These are phyloP conservation scores for Gouania willdenowi DNA, from an alignment of 2,797 vertebrate genomes.

Conservation along the genomic window DNA sequence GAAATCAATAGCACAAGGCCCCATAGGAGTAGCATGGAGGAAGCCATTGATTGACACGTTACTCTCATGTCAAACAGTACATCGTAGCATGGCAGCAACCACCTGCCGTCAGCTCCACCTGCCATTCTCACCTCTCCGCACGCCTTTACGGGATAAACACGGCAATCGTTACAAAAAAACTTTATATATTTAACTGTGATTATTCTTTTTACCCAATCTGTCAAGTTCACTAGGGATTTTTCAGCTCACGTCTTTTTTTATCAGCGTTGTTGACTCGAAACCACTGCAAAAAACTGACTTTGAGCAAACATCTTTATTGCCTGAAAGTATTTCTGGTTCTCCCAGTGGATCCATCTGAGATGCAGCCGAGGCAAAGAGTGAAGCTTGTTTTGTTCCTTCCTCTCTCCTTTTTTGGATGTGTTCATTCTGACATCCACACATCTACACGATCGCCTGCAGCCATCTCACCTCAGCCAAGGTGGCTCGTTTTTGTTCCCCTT, in stretches of 20 bases:
- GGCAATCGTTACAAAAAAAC: constrained; percentile 1
- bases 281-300: constrained; percentile 30
- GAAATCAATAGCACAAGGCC: constrained; percentile 72
- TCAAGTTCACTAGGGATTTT: constrained; percentile 44
- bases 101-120: constrained; percentile 66
- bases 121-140: constrained; percentile 42
- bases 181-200: neutral
- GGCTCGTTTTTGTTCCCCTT: constrained; percentile 41
- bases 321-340: constrained; percentile 58
- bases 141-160: constrained; percentile 8
- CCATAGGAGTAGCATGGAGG: constrained; percentile 63
- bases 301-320: constrained; percentile 49
- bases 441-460: constrained; percentile 54
- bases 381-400: no score
- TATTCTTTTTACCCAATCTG: constrained; percentile 5
- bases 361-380: no score
- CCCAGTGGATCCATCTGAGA: constrained; percentile 26
- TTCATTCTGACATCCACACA: constrained; percentile 34
- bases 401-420: constrained; percentile 35
- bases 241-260: constrained; percentile 41
- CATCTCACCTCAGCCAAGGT: constrained; percentile 63
- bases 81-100: constrained; percentile 65
- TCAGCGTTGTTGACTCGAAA: constrained; percentile 21
- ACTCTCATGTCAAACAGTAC: constrained; percentile 68
- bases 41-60: constrained; percentile 76